A percentile compares a stretch with the other conserved stretches of the same genome.
Conservation (phyloP, 2,113 vertebrate genomes). For the Geococcyx californianus region DNA sequence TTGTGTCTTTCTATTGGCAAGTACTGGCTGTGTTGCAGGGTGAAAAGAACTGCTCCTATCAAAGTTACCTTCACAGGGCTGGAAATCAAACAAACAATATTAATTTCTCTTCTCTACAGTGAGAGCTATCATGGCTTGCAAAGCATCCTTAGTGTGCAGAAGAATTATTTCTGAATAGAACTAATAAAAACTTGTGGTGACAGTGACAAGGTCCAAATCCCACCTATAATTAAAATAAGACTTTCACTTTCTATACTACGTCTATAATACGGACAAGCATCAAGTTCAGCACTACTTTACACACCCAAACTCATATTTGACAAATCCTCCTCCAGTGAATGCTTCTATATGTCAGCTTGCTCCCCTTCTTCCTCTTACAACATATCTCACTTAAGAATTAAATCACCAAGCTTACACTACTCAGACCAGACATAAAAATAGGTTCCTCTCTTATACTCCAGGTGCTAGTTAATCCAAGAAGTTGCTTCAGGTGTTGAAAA, state of each 20-base stretch:
- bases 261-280: neutral
- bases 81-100: slow-evolving; percentile 58
- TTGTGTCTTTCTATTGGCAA: slow-evolving; percentile 85
- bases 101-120: neutral
- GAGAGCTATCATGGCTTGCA: neutral
- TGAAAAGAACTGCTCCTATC: slow-evolving; percentile 90
- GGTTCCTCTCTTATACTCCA: neutral
- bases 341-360: neutral
- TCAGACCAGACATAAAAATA: neutral
- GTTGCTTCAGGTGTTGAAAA: neutral
- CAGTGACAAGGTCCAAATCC: neutral
- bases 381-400: neutral
- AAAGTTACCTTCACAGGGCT: slow-evolving; percentile 93
- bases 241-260: neutral
- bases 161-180: neutral
- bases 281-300: neutral
- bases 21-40: slow-evolving; percentile 84
- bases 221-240: neutral
- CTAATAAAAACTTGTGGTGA: neutral
- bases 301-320: neutral
- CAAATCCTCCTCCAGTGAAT: neutral
- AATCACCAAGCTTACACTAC: neutral
- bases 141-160: neutral
- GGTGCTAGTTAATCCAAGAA: neutral
- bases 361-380: neutral